Conservation (phyloP, 2,797 vertebrate species). For the Coracias cyanogaster region DNA sequence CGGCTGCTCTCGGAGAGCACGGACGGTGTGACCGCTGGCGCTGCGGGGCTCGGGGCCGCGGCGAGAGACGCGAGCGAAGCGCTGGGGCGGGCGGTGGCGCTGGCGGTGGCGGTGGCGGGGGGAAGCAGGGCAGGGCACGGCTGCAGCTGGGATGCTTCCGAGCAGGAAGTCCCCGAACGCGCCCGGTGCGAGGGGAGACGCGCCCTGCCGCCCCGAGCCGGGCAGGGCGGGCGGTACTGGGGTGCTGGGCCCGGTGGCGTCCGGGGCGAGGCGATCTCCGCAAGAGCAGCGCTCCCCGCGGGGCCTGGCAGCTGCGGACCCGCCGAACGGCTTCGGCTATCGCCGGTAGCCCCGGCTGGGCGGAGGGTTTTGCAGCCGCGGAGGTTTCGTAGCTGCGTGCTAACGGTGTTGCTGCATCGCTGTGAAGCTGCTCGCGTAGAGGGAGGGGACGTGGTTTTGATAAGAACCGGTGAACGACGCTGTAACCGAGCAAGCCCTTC, state of each 20-base stretch:
- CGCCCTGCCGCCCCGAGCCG: not conserved
- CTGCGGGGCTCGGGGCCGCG: not conserved
- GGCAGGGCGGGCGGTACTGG: not conserved
- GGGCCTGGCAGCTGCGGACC: not conserved
- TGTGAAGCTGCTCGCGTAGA: not conserved
- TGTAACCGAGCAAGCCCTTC: not conserved
- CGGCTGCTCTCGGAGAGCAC: not conserved
- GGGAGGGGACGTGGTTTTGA: not conserved
- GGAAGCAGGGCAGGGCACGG: not conserved
- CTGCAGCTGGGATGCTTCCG: slow-evolving; percentile 21
- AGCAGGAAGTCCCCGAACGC: slow-evolving; percentile 25
- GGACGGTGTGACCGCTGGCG: not conserved
- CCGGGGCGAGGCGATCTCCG: not conserved
- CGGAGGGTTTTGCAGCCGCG: not conserved
- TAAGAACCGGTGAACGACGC: not conserved
- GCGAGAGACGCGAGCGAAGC: not conserved
- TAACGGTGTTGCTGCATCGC: not conserved
- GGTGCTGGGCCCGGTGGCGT: not conserved
- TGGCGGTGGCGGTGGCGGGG: not conserved
- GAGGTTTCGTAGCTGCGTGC: not conserved
- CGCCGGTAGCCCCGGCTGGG: not conserved
- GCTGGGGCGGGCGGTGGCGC: not conserved
- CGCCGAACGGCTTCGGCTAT: not conserved
- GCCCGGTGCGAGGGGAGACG: not conserved
- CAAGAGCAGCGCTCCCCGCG: not conserved